Percentiles rank a stretch among this genome's conserved stretches.
These are phyloP conservation scores for Crossocerus cetratus DNA, from an alignment of 2,888 invertebrate species.

Conservation along the genomic window DNA sequence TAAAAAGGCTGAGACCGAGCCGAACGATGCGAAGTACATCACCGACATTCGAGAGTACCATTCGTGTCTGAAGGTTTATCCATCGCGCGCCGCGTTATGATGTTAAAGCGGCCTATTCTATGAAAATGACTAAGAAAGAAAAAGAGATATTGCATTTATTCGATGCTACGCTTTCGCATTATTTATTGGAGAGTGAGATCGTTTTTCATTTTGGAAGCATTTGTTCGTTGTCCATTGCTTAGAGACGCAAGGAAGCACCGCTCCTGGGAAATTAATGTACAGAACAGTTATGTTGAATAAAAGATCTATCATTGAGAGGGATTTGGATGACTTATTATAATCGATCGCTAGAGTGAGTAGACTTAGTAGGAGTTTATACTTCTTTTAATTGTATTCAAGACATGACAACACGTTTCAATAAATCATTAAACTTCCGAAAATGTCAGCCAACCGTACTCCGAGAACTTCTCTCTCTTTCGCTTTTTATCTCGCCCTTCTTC, in stretches of 20 bases:
- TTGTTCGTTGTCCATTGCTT: too few relatives aligned
- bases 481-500: too few relatives aligned
- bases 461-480: conserved; percentile 51
- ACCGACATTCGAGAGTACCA: conserved; percentile 64
- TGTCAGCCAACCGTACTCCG: conserved; percentile 66
- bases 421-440: conserved; percentile 70
- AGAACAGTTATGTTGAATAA: too few relatives aligned
- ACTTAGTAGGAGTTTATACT: conserved; percentile 41
- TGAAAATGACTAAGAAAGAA: too few relatives aligned
- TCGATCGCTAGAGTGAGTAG: not conserved
- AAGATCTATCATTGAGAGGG: too few relatives aligned
- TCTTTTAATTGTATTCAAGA: conserved; percentile 70
- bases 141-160: not conserved
- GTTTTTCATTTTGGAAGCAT: too few relatives aligned
- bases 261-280: too few relatives aligned
- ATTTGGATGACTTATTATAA: too few relatives aligned
- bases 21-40: conserved; percentile 53
- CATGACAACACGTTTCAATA: conserved; percentile 72
- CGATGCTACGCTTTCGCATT: too few relatives aligned
- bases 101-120: conserved; percentile 7
- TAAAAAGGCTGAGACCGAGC: conserved; percentile 41
- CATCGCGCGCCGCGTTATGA: conserved; percentile 34
- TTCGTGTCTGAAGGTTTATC: conserved; percentile 55
- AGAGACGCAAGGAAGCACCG: too few relatives aligned
- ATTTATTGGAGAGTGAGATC: too few relatives aligned